Conservation (phyloP, 2,888 invertebrate species). For the Chorisops tibialis region DNA sequence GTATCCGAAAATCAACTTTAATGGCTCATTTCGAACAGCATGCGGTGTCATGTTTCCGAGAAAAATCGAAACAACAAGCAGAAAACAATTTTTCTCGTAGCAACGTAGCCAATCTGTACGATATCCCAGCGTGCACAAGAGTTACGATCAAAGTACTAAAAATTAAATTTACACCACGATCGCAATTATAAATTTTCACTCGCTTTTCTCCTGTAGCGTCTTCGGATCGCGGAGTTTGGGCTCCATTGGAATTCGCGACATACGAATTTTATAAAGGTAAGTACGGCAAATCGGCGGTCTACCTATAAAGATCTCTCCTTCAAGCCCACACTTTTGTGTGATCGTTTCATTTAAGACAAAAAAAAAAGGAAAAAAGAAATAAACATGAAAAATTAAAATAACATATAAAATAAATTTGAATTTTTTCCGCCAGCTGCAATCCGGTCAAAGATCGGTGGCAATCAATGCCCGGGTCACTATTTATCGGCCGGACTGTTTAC, state of each 20-base stretch:
- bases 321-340: background rate
- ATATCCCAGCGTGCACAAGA: constrained; percentile 18
- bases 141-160: constrained; percentile 7
- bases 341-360: constrained; percentile 1
- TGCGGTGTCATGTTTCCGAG: constrained; percentile 9
- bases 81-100: constrained; percentile 1
- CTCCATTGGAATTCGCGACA: constrained; percentile 8
- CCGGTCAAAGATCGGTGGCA: constrained; percentile 7
- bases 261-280: background rate
- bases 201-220: constrained; percentile 13
- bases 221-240: background rate
- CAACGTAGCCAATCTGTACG: constrained; percentile 4
- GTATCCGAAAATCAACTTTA: constrained; percentile 22
- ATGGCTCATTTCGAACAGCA: constrained; percentile 24
- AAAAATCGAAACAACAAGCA: constrained; percentile 1
- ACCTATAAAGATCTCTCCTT: no score
- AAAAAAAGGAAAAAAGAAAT: background rate
- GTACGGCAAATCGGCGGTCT: no score
- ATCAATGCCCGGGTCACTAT: background rate
- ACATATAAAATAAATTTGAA: constrained; percentile 8
- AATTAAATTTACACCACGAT: constrained; percentile 24
- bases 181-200: constrained; percentile 21
- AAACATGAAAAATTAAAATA: background rate
- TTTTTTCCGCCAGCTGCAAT: background rate
- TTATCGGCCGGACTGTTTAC: constrained; percentile 13